A percentile compares a stretch with the other conserved stretches of the same genome.
Evolutionary conservation across 2,888 invertebrate genomes (phyloP).

Genomic region (Brachylomia viminalis): DNA sequence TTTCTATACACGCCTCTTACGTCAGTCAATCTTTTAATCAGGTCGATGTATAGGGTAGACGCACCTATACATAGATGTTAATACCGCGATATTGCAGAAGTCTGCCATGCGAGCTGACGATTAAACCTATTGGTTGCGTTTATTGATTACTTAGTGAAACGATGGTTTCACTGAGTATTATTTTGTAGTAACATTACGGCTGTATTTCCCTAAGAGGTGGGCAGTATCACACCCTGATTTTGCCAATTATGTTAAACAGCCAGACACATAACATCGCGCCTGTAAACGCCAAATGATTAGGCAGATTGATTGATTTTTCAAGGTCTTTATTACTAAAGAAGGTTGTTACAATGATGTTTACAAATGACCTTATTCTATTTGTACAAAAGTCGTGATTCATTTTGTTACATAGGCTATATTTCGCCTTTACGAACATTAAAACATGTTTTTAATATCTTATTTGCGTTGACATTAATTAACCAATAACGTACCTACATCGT

Average conservation of each 20-base stretch:
- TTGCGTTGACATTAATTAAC: too few relatives aligned
- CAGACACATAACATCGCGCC: too few relatives aligned
- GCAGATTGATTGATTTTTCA: too few relatives aligned
- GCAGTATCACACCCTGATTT: not conserved
- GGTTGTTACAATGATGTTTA: too few relatives aligned
- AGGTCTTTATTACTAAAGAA: too few relatives aligned
- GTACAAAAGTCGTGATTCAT: too few relatives aligned
- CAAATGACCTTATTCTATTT: too few relatives aligned
- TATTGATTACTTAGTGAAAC: conserved; percentile 46
- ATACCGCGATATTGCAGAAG: conserved; percentile 26
- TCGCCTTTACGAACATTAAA: too few relatives aligned
- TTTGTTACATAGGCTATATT: too few relatives aligned
- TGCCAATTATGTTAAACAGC: not conserved
- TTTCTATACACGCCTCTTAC: not conserved
- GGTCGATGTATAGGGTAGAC: conserved; percentile 3
- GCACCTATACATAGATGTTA: conserved; percentile 24
- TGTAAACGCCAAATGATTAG: too few relatives aligned
- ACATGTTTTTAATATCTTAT: too few relatives aligned
- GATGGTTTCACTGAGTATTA: conserved; percentile 3
- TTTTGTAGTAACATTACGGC: not conserved
- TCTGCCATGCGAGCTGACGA: conserved; percentile 41
- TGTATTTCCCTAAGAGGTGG: rapidly evolving
- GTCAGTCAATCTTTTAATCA: conserved; percentile 26
- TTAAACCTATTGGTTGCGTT: conserved; percentile 43
- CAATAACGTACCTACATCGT: too few relatives aligned